Percentiles rank a stretch among this genome's conserved stretches.
These are phyloP conservation scores for Dermolepida albohirtum DNA, from an alignment of 2,888 invertebrate species.

Conservation along the genomic window DNA sequence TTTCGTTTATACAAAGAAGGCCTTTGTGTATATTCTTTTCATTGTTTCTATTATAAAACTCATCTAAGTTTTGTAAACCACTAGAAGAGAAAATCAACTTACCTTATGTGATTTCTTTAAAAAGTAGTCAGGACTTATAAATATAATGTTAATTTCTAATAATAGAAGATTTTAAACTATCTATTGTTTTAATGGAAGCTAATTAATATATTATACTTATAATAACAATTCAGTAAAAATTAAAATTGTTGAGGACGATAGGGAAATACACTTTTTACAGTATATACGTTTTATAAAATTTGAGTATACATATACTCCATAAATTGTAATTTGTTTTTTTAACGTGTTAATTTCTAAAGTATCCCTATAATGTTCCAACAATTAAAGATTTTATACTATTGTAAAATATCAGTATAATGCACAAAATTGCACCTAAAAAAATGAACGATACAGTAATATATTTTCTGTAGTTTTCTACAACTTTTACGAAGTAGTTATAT, in stretches of 20 bases:
- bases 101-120: constrained; percentile 1
- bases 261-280: not conserved
- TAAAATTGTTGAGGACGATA: not conserved
- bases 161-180: constrained; percentile 13
- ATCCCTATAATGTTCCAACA: no score
- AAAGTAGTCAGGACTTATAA: not conserved
- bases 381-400: no score
- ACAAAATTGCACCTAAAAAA: no score
- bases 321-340: no score
- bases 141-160: constrained; percentile 6
- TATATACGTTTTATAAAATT: no score
- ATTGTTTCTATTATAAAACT: constrained; percentile 18
- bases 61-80: constrained; percentile 20
- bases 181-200: constrained; percentile 4
- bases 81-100: constrained; percentile 3
- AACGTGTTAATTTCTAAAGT: no score
- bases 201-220: constrained; percentile 3
- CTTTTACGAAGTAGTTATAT: no score
- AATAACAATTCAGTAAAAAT: constrained; percentile 3
- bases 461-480: no score
- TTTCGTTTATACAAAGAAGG: constrained; percentile 48
- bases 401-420: no score
- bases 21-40: constrained; percentile 45
- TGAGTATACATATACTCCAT: no score
- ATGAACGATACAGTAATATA: no score